Conservation (phyloP, 2,797 vertebrate species). For the Acestrorhynchus altus region DNA sequence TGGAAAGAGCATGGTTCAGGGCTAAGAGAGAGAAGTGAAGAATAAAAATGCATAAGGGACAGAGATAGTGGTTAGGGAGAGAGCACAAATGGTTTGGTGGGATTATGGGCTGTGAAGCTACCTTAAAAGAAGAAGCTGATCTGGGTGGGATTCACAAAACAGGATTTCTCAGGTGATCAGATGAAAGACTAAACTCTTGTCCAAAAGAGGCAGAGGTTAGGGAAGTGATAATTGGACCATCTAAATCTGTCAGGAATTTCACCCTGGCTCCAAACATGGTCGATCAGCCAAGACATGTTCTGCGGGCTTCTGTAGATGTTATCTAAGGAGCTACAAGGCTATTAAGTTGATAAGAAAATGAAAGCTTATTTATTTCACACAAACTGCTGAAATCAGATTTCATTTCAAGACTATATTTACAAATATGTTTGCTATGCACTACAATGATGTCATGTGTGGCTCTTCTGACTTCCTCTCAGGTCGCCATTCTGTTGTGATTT, state of each 20-base stretch:
- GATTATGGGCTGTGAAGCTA: neutral
- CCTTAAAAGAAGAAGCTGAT: neutral
- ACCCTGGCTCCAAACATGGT: neutral
- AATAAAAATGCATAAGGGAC: neutral
- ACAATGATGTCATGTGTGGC: too few relatives aligned
- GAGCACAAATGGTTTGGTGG: neutral
- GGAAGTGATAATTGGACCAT: neutral
- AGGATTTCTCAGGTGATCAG: neutral
- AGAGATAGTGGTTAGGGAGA: neutral
- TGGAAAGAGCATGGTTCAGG: constrained; percentile 18
- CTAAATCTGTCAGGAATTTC: neutral
- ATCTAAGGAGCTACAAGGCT: neutral
- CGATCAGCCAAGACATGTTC: neutral
- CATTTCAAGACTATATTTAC: too few relatives aligned
- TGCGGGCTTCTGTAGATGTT: too few relatives aligned
- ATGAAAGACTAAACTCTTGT: neutral
- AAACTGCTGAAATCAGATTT: too few relatives aligned
- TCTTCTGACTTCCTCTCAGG: too few relatives aligned
- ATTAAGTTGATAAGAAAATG: too few relatives aligned
- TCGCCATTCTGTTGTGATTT: too few relatives aligned
- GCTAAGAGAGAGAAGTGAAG: neutral
- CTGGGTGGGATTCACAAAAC: neutral
- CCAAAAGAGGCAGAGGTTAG: neutral
- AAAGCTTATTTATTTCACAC: too few relatives aligned
- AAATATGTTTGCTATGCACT: too few relatives aligned